phyloP scores from a whole-genome alignment of 2,888 invertebrate genomes.

The Tanaodytes sp. region DNA sequence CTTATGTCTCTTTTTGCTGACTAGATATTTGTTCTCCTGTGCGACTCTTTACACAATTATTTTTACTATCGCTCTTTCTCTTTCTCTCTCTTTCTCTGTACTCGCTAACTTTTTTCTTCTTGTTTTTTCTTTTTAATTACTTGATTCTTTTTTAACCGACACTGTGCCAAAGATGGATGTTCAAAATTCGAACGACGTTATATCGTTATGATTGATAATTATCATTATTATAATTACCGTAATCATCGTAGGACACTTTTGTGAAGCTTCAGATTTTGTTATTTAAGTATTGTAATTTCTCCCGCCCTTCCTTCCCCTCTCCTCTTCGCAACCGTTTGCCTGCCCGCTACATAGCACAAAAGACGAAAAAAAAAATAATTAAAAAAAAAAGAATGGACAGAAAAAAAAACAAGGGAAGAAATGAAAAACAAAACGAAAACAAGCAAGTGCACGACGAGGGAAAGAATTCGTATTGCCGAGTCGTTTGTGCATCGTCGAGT shows the following conservation, averaged over 20 bases:
- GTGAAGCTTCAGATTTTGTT: constrained; percentile 54
- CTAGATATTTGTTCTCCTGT: constrained; percentile 13
- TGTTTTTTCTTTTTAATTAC: constrained; percentile 25
- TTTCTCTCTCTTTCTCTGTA: constrained; percentile 2
- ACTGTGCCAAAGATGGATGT: constrained; percentile 60
- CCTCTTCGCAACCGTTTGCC: constrained; percentile 5
- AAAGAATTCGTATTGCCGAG: too few relatives aligned
- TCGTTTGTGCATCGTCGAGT: too few relatives aligned
- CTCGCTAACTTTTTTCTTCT: constrained; percentile 3
- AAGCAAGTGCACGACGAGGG: too few relatives aligned
- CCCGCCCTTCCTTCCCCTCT: background rate
- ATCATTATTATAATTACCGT: constrained; percentile 30
- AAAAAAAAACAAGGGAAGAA: too few relatives aligned
- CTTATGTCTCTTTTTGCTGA: constrained; percentile 12
- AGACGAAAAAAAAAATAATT: background rate
- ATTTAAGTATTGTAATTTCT: too few relatives aligned
- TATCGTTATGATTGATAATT: too few relatives aligned
- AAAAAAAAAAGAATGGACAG: too few relatives aligned
- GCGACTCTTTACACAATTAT: background rate
- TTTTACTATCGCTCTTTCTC: too few relatives aligned
- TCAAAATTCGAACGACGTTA: constrained; percentile 55
- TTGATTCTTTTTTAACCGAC: constrained; percentile 60
- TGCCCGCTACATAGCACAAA: constrained; percentile 19
- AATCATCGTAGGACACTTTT: constrained; percentile 36
- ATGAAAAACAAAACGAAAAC: too few relatives aligned